Conservation (phyloP, 2,797 vertebrate species). For the Synaphobranchus kaupii region DNA sequence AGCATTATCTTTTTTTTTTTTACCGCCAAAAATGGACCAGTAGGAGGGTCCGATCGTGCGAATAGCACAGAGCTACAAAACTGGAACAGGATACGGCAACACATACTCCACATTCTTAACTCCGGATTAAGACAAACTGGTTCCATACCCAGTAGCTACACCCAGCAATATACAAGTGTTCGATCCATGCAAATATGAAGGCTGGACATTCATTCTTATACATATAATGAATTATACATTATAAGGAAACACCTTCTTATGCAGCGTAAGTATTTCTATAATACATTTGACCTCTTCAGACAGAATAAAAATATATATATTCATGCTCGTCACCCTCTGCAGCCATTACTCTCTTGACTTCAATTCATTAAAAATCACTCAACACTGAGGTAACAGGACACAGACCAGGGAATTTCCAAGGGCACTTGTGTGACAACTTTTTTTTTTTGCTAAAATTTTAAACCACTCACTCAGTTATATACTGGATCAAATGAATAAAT, state of each 20-base stretch:
- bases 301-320: not conserved
- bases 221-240: too few species aligned
- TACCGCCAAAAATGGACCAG: not conserved
- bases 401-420: constrained; percentile 73
- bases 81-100: not conserved
- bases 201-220: not conserved
- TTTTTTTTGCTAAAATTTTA: constrained; percentile 68
- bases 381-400: constrained; percentile 30
- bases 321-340: not conserved
- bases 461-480: constrained; percentile 69
- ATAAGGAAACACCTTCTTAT: not conserved
- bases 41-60: not conserved
- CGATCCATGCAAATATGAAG: not conserved
- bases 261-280: not conserved
- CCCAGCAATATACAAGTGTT: not conserved
- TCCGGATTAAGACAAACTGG: not conserved
- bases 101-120: not conserved
- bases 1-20: not conserved
- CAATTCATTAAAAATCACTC: constrained; percentile 38
- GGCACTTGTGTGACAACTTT: constrained; percentile 52
- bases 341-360: constrained; percentile 35
- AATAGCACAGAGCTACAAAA: not conserved
- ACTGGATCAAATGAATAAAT: constrained; percentile 42
- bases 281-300: not conserved
- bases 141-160: not conserved